Conservation (phyloP, 2,797 vertebrate genomes). For the Florisuga fusca region DNA sequence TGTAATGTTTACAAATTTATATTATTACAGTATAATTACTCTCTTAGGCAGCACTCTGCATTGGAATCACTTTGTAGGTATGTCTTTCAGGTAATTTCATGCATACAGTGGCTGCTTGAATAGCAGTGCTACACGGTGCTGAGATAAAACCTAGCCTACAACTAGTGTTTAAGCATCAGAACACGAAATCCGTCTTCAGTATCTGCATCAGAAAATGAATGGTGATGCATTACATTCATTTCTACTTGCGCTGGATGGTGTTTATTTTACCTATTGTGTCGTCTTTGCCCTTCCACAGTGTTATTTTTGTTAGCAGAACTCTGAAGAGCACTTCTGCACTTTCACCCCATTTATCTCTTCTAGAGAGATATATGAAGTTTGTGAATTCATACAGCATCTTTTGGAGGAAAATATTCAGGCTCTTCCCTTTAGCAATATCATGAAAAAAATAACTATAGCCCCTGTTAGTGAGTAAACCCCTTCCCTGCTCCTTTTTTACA, state of each 20-base stretch:
- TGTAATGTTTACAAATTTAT: conserved; percentile 66
- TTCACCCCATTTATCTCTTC: background rate
- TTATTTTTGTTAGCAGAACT: background rate
- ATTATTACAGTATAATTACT: conserved; percentile 47
- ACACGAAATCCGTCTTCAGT: conserved; percentile 28
- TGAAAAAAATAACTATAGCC: background rate
- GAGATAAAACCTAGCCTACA: conserved; percentile 54
- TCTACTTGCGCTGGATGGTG: background rate
- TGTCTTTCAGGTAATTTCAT: conserved; percentile 46
- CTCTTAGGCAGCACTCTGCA: conserved; percentile 14
- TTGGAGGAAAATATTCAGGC: background rate
- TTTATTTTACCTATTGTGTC: background rate
- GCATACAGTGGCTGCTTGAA: conserved; percentile 1
- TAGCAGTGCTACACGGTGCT: conserved; percentile 14
- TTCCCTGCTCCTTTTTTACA: background rate
- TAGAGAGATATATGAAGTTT: background rate
- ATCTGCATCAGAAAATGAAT: conserved; percentile 67
- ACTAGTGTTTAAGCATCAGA: conserved; percentile 1
- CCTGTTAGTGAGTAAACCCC: background rate
- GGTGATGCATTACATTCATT: background rate
- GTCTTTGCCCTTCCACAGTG: background rate
- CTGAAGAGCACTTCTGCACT: background rate
- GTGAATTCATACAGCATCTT: background rate
- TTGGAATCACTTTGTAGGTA: conserved; percentile 39
- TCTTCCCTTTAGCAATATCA: background rate